A percentile compares a stretch with the other conserved stretches of the same genome.
These are phyloP conservation scores for Drosophila limbata DNA, from an alignment of 2,888 invertebrate species.

Conservation along the genomic window DNA sequence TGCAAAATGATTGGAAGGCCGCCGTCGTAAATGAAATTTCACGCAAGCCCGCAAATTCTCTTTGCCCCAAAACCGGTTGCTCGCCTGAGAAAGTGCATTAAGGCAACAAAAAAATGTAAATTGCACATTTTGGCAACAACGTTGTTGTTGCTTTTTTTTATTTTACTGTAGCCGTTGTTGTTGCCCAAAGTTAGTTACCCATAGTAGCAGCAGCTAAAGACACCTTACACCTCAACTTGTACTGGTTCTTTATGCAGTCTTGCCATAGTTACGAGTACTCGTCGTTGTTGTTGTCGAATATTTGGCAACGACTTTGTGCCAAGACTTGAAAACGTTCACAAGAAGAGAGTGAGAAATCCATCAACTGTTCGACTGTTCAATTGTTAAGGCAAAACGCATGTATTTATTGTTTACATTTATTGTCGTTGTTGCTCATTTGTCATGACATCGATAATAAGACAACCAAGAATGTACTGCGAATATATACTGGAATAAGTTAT, in stretches of 20 bases:
- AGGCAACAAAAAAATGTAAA: slow-evolving; percentile 69
- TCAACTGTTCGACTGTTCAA: slow-evolving; percentile 10
- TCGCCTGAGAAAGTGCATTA: slow-evolving; percentile 75
- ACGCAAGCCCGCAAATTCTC: slow-evolving; percentile 68
- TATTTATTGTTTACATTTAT: slow-evolving; percentile 36
- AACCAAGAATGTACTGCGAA: slow-evolving; percentile 25
- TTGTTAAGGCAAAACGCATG: slow-evolving; percentile 33
- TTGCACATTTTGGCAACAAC: slow-evolving; percentile 65
- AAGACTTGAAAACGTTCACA: slow-evolving; percentile 55
- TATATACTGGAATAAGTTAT: slow-evolving; percentile 1
- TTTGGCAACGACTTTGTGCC: slow-evolving; percentile 68
- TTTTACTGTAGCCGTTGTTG: neutral
- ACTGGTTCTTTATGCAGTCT: slow-evolving; percentile 58
- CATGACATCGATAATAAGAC: slow-evolving; percentile 44
- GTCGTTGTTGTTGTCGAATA: slow-evolving; percentile 46
- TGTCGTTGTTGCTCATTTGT: slow-evolving; percentile 23
- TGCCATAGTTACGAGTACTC: slow-evolving; percentile 54
- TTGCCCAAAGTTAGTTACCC: slow-evolving; percentile 27
- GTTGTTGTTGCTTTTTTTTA: neutral
- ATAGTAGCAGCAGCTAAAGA: slow-evolving; percentile 30
- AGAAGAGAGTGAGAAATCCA: slow-evolving; percentile 22
- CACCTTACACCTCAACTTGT: slow-evolving; percentile 54
- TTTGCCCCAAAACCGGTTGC: slow-evolving; percentile 61
- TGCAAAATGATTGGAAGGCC: slow-evolving; percentile 71
- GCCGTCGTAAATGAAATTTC: slow-evolving; percentile 66